Base-by-base conservation (phyloP, 1,140 invertebrate species). In the Bombus confusus region DNA sequence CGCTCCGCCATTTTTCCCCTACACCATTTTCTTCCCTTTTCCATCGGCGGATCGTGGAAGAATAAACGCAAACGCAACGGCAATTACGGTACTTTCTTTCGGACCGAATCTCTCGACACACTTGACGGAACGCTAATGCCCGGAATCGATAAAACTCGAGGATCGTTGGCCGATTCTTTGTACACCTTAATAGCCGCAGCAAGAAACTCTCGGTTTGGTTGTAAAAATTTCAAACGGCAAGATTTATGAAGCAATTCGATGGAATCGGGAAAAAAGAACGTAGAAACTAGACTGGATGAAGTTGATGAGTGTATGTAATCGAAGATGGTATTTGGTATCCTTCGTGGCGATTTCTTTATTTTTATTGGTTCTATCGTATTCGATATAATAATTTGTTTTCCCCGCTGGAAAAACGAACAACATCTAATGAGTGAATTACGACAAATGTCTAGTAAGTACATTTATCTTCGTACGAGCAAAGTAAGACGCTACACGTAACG, bases 51-150 rank as follows among this genome's bases (percentile, higher is more conserved):
- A 37, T 73, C 69, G 68, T 10, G 47, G 15, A 39, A 37, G 80
- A 57, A 76, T 62, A 76, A 84, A 71, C 47, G 72, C 37, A 71
- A 80, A 77, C 37, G 59, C 71, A 59, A 80, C 34, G 15, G 41
- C 83, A 85, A 85, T 85, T 85, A 85, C 68, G 66, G 34, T 47
- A 80, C 83, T 85, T 73, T 85, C 83, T n/a, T 85, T 57, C 41
- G 31, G 1, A 72, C 52, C 52, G 78, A 85, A 85, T 80, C 71
- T 79, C 68, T 85, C 76, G 83, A 80, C 83, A 80, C 77, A 80
- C 68, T 80, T 73, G 83, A 41, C 28, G 52, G 76, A 85, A 62
- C 68, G 78, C 77, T 85, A 72, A 80, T 78, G 74, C 62, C 22
- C 6, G 47, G 68, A 80, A 80, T 85, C 83, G 83, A 85, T 80